Percentiles rank a stretch among this genome's conserved stretches.
phyloP scores from a whole-genome alignment of 92 coral and sea anemone species.

The Parazoanthus atlanticus region DNA sequence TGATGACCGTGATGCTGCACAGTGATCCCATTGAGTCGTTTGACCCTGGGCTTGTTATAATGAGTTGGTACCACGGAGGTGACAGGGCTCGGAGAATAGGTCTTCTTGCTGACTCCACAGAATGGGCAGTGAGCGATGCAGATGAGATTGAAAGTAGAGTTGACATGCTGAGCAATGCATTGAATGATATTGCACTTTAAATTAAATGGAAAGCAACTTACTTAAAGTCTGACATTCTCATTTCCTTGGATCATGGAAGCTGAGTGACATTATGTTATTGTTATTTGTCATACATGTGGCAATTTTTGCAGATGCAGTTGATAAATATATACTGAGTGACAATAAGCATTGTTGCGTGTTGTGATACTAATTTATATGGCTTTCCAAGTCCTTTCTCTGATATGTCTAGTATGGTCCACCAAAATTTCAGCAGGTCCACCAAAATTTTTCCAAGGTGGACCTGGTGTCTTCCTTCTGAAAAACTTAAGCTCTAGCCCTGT shows the following conservation, averaged over 20 bases:
- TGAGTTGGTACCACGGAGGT: constrained; percentile 12
- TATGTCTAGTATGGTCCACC: constrained; percentile 41
- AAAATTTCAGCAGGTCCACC: constrained; percentile 43
- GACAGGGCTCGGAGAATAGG: constrained; percentile 34
- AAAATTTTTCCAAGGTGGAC: constrained; percentile 37
- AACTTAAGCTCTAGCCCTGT: too few species aligned
- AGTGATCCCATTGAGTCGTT: constrained; percentile 21
- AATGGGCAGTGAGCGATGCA: constrained; percentile 13
- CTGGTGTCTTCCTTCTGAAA: constrained; percentile 26
- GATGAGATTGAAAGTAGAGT: constrained; percentile 27
- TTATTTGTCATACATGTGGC: constrained; percentile 11
- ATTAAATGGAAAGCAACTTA: constrained; percentile 17
- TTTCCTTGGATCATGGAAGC: constrained; percentile 15
- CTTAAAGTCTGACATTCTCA: constrained; percentile 23
- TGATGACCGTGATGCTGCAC: constrained; percentile 11
- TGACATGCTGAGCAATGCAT: constrained; percentile 21
- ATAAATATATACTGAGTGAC: constrained; percentile 8
- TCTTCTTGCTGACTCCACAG: constrained; percentile 26
- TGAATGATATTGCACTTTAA: constrained; percentile 40
- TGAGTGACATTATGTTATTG: constrained; percentile 16
- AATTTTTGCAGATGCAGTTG: constrained; percentile 33
- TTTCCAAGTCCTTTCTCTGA: constrained; percentile 16
- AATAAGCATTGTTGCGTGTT: not conserved
- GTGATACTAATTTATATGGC: not conserved
- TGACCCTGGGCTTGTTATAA: constrained; percentile 18